Evolutionary conservation across 2,797 vertebrate species (phyloP), one percentile per base, ranked within the genome.

Genomic region (Euthynnus affinis): DNA sequence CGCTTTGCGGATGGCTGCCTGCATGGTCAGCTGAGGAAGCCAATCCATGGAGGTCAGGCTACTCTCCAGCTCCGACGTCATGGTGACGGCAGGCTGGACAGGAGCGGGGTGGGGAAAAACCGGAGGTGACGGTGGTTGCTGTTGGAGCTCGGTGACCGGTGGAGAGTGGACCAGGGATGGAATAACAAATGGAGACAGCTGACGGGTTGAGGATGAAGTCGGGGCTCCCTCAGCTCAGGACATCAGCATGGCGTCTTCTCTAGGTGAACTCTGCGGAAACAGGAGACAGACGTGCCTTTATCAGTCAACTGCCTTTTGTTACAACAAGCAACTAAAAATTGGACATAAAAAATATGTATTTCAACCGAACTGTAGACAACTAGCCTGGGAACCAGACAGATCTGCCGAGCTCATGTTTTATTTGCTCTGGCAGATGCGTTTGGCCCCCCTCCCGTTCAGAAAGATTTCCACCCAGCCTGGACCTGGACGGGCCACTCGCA

Each of bases 11-110:
- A 97, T 97, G 90, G 96, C 96, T 20, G 97, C 97, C 93, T 97
- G 96, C 96, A 98, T 97, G 87, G 97, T 97, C 76, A 98, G 95
- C 94, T 97, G 96, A 83, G 97, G 97, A 81, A 98, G 96, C 97
- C 97, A 98, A 90, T 98, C 97, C 97, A 98, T 98, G 92, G 97
- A 97, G 89, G 97, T 97, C 89, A 98, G 91, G 92, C 97, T 98
- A 94, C 97, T 98, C 94, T 98, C 97, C 95, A 98, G 96, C 95
- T 98, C 97, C 88, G 97, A 97, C 90, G 97, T 97, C 97, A 98
- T 98, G 94, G 91, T 93, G 89, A 90, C 92, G 75, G 88, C 92
- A 94, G 94, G 93, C 91, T 72, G 87, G 88, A 84, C 67, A 72
- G 68, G 63, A 73, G 81, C n/a, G 83, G 89, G 85, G 25, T 57